These are phyloP conservation scores for Agriotes lineatus DNA, from an alignment of 2,888 invertebrate species.

Conservation along the genomic window DNA sequence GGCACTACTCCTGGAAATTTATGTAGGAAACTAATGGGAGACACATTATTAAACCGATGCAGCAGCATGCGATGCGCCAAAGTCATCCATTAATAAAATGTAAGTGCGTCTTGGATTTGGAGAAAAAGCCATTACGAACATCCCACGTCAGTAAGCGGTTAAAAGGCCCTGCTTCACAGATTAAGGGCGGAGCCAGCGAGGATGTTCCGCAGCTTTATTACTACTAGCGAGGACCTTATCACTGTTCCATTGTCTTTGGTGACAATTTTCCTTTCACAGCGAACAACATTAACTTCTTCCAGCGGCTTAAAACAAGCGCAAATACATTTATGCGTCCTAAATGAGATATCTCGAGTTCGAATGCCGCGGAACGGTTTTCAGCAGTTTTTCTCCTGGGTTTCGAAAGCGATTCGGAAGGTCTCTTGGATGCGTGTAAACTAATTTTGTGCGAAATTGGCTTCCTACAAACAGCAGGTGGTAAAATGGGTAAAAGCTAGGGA, in stretches of 20 bases:
- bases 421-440: slow-evolving; percentile 1
- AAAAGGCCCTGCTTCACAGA: slow-evolving; percentile 49
- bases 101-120: slow-evolving; percentile 44
- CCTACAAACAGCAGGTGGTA: slow-evolving; percentile 19
- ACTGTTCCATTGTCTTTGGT: slow-evolving; percentile 42
- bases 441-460: slow-evolving; percentile 14
- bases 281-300: slow-evolving; percentile 35
- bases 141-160: slow-evolving; percentile 50
- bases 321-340: slow-evolving; percentile 26
- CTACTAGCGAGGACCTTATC: slow-evolving; percentile 42
- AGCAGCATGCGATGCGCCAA: background rate
- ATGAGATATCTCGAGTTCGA: background rate
- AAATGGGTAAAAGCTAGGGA: slow-evolving; percentile 15
- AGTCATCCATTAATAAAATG: slow-evolving; percentile 30
- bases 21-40: background rate
- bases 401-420: background rate
- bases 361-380: slow-evolving; percentile 2
- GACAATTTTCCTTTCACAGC: slow-evolving; percentile 36
- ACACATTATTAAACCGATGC: slow-evolving; percentile 3
- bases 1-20: background rate
- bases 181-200: slow-evolving; percentile 49
- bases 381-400: background rate
- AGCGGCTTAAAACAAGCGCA: slow-evolving; percentile 23
- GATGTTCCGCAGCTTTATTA: slow-evolving; percentile 53
- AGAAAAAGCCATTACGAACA: slow-evolving; percentile 51